Conservation (phyloP, 2,113 vertebrate genomes). For the Alexandromys fortis region DNA sequence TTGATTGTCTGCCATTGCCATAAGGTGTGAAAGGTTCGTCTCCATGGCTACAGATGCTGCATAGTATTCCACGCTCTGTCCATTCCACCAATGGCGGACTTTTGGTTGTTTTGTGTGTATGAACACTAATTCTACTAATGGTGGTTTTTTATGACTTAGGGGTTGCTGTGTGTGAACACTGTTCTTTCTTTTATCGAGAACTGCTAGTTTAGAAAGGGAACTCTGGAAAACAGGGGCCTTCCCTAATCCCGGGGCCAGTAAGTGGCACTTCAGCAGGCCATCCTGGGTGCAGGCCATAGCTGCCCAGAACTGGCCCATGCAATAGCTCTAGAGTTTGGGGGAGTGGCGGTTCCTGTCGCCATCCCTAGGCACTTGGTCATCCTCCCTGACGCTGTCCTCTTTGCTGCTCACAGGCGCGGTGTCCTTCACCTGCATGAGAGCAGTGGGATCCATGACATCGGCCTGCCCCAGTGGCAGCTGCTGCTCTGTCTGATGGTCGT, state of each 20-base stretch:
- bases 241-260: background rate
- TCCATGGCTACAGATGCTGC: background rate
- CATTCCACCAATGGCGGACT: too few species aligned
- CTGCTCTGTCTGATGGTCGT: constrained; percentile 93
- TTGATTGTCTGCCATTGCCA: background rate
- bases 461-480: constrained; percentile 94
- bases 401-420: constrained; percentile 87
- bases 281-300: background rate
- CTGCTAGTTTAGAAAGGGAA: background rate
- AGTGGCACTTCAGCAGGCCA: background rate
- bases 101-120: background rate
- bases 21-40: background rate
- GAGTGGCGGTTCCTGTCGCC: background rate
- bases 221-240: background rate
- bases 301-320: background rate
- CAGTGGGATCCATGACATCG: constrained; percentile 93
- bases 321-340: too few species aligned
- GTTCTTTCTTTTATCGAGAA: background rate
- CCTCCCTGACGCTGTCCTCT: background rate
- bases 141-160: background rate
- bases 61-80: background rate
- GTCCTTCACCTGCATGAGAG: constrained; percentile 96
- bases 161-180: background rate
- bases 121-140: background rate
- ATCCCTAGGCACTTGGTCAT: accelerated